Evolutionary conservation across 2,888 invertebrate genomes (phyloP).

Genomic region (Lepeophtheirus nordmannii): DNA sequence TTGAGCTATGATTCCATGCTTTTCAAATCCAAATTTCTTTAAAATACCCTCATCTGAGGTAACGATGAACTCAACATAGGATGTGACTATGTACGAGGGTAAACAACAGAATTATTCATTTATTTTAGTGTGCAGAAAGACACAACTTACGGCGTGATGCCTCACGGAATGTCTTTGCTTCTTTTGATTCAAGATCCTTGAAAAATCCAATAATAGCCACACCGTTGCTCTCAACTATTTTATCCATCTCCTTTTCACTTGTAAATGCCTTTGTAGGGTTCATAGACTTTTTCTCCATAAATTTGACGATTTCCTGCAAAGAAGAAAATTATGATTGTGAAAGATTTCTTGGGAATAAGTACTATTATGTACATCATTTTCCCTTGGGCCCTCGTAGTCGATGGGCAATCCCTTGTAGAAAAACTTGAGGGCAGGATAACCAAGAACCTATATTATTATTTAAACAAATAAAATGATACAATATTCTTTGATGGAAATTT

Average conservation of each 20-base stretch:
- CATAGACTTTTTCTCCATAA: constrained; percentile 93
- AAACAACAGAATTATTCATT: neutral
- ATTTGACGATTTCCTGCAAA: constrained; percentile 61
- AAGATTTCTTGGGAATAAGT: neutral
- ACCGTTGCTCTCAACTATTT: constrained; percentile 39
- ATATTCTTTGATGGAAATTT: neutral
- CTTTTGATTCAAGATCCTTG: constrained; percentile 50
- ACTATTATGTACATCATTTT: constrained; percentile 48
- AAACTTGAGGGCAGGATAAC: constrained; percentile 96
- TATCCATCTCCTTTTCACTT: constrained; percentile 41
- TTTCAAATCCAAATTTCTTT: neutral
- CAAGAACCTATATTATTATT: constrained; percentile 54
- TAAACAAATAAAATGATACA: neutral
- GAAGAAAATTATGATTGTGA: neutral
- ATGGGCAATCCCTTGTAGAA: constrained; percentile 66
- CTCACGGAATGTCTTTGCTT: constrained; percentile 64
- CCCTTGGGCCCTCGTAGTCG: constrained; percentile 82
- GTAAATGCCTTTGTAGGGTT: constrained; percentile 53
- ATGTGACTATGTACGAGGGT: neutral
- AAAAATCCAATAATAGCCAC: constrained; percentile 83
- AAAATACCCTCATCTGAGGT: neutral
- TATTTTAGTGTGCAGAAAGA: neutral
- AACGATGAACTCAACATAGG: neutral
- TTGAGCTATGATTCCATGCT: neutral
- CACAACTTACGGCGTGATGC: constrained; percentile 44